Evolutionary conservation across 2,113 vertebrate genomes (phyloP), one percentile per base, ranked within the genome.

Genomic region (Prionailurus bengalensis): DNA sequence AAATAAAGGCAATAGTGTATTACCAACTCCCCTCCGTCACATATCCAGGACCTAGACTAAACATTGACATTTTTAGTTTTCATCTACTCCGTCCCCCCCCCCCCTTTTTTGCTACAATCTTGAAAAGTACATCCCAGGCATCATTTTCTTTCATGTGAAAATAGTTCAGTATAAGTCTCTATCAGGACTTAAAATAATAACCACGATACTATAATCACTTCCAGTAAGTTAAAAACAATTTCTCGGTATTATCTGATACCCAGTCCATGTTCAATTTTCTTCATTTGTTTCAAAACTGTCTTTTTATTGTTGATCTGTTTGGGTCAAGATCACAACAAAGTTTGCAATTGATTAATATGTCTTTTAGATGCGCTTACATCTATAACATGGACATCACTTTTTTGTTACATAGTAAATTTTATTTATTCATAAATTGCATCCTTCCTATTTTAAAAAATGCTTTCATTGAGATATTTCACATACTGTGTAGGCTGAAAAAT

Each of bases 321-420:
- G 76, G 92, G 31, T 95, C 31, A 84, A 94, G 55, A 71, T 58
- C 74, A 90, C 87, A 96, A 74, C n/a, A 94, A 95, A 90, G 17
- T 83, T 90, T 83, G 6, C 3, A 48, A 58, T 80, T 36, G 70
- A 68, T 78, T 80, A n/a, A 9, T 79, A 58, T 83, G 48, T 29
- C 80, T 74, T 92, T 90, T 71, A 85, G 42, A 33, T 45, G 11
- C 93, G 53, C 27, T 27, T 63, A 14, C 93, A 73, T 61, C 33
- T 94, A 11, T 90, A 90, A 39, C 25, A 79, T 25, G 13, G 55
- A 15, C 19, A 19, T 80, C 39, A 21, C 19, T 45, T 66, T 86
- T 85, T 95, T 45, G 70, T 17, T 86, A 14, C 80, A 36, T 76
- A 66, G 7, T 58, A 88, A 63, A 79, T 36, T 91, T 83, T 86